A percentile compares a stretch with the other conserved stretches of the same genome.
Evolutionary conservation across 2,797 vertebrate species (phyloP).

Genomic region (Apogon talboti): DNA sequence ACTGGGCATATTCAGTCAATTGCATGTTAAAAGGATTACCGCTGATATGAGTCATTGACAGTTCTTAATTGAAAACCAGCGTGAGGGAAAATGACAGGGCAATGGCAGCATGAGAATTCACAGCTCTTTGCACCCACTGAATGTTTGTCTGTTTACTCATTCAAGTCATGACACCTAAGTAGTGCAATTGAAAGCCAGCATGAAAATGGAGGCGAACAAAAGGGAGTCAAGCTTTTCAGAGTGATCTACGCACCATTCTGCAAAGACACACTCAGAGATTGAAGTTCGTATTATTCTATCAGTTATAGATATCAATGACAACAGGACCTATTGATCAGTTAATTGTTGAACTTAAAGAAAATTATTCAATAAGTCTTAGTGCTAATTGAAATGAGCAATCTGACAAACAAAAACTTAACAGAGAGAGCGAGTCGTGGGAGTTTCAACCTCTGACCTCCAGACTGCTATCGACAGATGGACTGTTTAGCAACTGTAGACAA

Average conservation of each 20-base stretch:
- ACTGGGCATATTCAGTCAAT: slow-evolving; percentile 40
- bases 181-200: slow-evolving; percentile 48
- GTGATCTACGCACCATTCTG: slow-evolving; percentile 3
- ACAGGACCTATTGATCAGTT: too few species aligned
- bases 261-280: background rate
- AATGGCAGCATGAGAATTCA: slow-evolving; percentile 38
- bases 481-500: too few species aligned
- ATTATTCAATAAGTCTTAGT: too few species aligned
- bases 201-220: slow-evolving; percentile 26
- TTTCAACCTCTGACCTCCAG: too few species aligned
- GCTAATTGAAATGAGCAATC: too few species aligned
- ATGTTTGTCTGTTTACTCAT: slow-evolving; percentile 38
- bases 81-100: slow-evolving; percentile 46
- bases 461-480: too few species aligned
- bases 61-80: slow-evolving; percentile 74
- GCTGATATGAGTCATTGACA: slow-evolving; percentile 65
- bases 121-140: slow-evolving; percentile 32
- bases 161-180: slow-evolving; percentile 40
- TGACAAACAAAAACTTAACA: too few species aligned
- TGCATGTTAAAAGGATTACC: slow-evolving; percentile 52
- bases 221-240: slow-evolving; percentile 13
- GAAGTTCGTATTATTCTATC: background rate
- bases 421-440: too few species aligned
- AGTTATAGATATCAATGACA: background rate
- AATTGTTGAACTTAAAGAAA: too few species aligned